Base-by-base conservation (phyloP, 1,140 invertebrate genomes). In the Triops longicaudatus region DNA sequence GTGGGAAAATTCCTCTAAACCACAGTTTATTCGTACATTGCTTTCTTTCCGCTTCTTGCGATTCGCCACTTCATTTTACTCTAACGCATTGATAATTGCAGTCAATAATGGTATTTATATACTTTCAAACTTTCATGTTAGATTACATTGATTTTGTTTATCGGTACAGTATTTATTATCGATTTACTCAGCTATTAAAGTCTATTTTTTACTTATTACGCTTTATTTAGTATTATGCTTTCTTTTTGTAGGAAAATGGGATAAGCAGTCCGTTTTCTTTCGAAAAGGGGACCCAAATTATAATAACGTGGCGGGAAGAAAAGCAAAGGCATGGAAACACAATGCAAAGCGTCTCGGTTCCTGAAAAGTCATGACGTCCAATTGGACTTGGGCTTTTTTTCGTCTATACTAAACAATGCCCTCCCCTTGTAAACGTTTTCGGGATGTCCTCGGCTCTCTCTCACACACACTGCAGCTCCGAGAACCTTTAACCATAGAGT, bases 331-430 rank as follows among this genome's bases (percentile, higher is more conserved):
- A 22, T 63, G 6, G 50, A 63, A 63, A 44, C 10, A 63, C 50
- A 63, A 17, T n/a, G 17, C 10, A 6, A 14, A 63, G n/a, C 50
- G 50, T 63, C 50, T 22, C 31, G 31, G 31, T 63, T 63, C 50
- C 50, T 63, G 50, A 63, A 63, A 63, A 63, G 50, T 63, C 50
- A 63, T 63, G 50, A 63, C 50, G 17, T 63, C 50, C 10, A 63
- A 63, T 63, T 63, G 50, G 50, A 63, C 17, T n/a, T 17, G 14
- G 17, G 50, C 17, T 22, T 37, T 37, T 7, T 37, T 9, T 63
- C 50, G 43, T 63, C 14, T 22, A 63, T n/a, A 63, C 50, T n/a
- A 63, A 63, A 63, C 50, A 63, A 63, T 63, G 50, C 50, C 50
- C 22, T 63, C 50, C 50, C 50, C 50, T 63, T 63, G 22, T 63